phyloP scores from a whole-genome alignment of 2,888 invertebrate species.

The Esperia sulphurella region DNA sequence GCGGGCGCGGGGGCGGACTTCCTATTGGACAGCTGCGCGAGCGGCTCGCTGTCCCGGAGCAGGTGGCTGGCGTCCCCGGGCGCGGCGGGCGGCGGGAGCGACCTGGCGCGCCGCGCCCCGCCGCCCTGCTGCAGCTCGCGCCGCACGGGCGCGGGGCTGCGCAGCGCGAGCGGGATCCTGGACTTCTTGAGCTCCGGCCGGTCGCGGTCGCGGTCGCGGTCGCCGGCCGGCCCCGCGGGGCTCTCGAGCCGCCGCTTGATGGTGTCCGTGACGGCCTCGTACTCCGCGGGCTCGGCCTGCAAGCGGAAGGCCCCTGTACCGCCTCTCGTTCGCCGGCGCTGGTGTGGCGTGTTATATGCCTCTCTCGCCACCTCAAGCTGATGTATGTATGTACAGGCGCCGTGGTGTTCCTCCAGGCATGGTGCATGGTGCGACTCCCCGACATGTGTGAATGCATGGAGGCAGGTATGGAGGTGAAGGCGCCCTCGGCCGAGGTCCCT shows the following conservation, averaged over 20 bases:
- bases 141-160: slow-evolving; percentile 60
- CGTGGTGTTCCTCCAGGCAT: too few species aligned
- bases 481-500: too few species aligned
- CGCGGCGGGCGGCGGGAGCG: too few species aligned
- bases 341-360: slow-evolving; percentile 13
- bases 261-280: slow-evolving; percentile 82
- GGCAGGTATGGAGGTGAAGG: too few species aligned
- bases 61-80: slow-evolving; percentile 79
- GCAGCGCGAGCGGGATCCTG: slow-evolving; percentile 62
- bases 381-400: too few species aligned
- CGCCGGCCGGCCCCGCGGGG: slow-evolving; percentile 56
- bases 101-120: slow-evolving; percentile 25
- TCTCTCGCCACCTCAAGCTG: too few species aligned
- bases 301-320: slow-evolving; percentile 40
- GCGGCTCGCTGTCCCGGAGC: slow-evolving; percentile 83
- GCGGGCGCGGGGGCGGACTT: too few species aligned
- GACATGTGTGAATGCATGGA: too few species aligned
- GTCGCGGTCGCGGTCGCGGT: too few species aligned
- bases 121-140: slow-evolving; percentile 33
- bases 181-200: slow-evolving; percentile 62
- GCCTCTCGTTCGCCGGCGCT: slow-evolving; percentile 15
- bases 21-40: slow-evolving; percentile 84
- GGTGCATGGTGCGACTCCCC: too few species aligned
- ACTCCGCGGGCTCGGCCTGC: slow-evolving; percentile 59
- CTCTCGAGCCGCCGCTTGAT: slow-evolving; percentile 80